phyloP scores from a whole-genome alignment of 2,888 invertebrate genomes.

The Melanargia galathea region DNA sequence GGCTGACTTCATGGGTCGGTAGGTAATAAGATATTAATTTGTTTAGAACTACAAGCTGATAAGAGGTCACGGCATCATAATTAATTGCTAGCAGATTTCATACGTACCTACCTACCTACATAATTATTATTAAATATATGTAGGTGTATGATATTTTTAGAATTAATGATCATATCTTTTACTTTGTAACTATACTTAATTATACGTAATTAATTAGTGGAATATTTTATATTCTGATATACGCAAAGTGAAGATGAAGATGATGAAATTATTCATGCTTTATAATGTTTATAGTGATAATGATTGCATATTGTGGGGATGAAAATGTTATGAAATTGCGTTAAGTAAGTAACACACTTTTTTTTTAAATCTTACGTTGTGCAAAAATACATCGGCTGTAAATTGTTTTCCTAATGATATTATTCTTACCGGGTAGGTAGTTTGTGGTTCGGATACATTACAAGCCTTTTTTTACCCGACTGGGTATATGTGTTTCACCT shows the following conservation, averaged over 20 bases:
- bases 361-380: too few relatives aligned
- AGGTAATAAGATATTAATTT: not conserved
- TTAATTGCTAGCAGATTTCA: constrained; percentile 28
- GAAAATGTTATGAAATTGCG: not conserved
- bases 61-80: constrained; percentile 25
- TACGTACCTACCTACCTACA: too few relatives aligned
- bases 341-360: too few relatives aligned
- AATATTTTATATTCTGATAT: constrained; percentile 5
- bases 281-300: not conserved
- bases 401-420: too few relatives aligned
- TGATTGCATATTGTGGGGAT: not conserved
- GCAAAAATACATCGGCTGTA: too few relatives aligned
- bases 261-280: not conserved
- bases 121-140: not conserved
- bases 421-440: too few relatives aligned
- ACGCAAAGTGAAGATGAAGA: not conserved
- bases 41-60: constrained; percentile 18
- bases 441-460: too few relatives aligned
- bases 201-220: constrained; percentile 1
- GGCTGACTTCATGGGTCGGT: too few relatives aligned
- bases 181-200: not conserved
- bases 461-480: too few relatives aligned
- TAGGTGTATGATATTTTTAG: not conserved
- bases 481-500: too few relatives aligned
- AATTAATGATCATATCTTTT: not conserved